A percentile compares a stretch with the other conserved stretches of the same genome.
These are phyloP conservation scores for Acrocephalus scirpaceus DNA, from an alignment of 2,797 vertebrate species.

Conservation along the genomic window DNA sequence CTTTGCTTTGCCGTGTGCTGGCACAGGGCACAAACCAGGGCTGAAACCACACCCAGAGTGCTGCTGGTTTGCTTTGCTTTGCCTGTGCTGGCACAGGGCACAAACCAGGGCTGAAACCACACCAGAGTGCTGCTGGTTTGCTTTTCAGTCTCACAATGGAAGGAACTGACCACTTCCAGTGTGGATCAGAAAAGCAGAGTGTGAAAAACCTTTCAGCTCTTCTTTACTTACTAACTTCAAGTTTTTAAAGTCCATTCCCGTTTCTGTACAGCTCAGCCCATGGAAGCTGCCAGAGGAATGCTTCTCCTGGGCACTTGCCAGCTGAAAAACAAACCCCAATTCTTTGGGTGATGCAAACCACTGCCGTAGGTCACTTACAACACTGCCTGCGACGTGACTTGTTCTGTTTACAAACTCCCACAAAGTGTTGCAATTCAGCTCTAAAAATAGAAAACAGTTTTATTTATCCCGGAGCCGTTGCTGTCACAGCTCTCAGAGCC, in stretches of 20 bases:
- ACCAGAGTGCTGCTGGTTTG: background rate
- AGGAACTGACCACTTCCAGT: background rate
- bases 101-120: background rate
- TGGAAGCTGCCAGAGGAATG: background rate
- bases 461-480: background rate
- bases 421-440: conserved; percentile 13
- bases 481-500: background rate
- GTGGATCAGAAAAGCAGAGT: background rate
- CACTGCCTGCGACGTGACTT: background rate
- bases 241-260: background rate
- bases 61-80: no score
- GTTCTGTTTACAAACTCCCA: background rate
- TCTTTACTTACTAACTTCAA: background rate
- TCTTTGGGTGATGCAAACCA: background rate
- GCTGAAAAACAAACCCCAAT: background rate
- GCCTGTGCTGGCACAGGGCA: background rate
- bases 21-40: background rate
- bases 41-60: background rate
- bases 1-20: background rate
- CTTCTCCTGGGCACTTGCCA: background rate
- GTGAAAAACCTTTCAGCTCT: background rate
- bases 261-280: background rate
- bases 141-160: accelerated
- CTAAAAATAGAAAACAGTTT: background rate
- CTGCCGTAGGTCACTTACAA: background rate